Evolutionary conservation across 1,140 invertebrate genomes (phyloP), one percentile per base, ranked within the genome.

Genomic region (Neodiprion virginianus): DNA sequence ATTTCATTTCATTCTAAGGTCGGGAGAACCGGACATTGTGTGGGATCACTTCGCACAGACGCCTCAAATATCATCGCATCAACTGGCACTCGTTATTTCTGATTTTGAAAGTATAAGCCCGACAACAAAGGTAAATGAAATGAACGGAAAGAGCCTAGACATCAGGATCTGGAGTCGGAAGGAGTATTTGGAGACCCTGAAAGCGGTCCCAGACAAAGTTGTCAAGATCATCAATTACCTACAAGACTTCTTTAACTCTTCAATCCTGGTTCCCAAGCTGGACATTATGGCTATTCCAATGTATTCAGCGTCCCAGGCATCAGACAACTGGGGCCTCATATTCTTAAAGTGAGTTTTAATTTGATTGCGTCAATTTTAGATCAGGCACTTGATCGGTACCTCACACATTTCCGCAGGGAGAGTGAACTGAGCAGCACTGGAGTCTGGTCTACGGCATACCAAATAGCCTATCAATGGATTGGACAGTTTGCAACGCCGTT

Each of bases 251-350:
- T 94, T 96, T 84, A 91, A 91, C 53, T 87, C 91, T 28, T 86
- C 89, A 0, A 93, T 96, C 81, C 94, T 95, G 3, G 82, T 96
- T 11, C 87, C 90, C 0, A 93, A 94, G 84, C 85, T 95, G 71
- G 96, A 98, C 86, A 88, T 97, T 12, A 91, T 98, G 0, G 96
- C 95, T 1, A 88, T 98, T 69, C 96, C 96, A 1, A 94, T 94
- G 79, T 95, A 96, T 80, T 91, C 92, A 75, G 90, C 90, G 0
- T 88, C 90, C 0, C 91, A 91, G 79, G 92, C 93, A 0, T 93
- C 93, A 65, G 93, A 95, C 79, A 93, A 91, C 81, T 95, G 94
- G 94, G 95, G 95, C 5, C 85, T 96, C 7, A 91, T 95, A 76
- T 87, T 94, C 12, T 94, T 95, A 83, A 94, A 92, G 94, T 95